Percentiles rank a stretch among this genome's conserved stretches.
Evolutionary conservation across 2,797 vertebrate species (phyloP).

Genomic region (Thunnus albacares): DNA sequence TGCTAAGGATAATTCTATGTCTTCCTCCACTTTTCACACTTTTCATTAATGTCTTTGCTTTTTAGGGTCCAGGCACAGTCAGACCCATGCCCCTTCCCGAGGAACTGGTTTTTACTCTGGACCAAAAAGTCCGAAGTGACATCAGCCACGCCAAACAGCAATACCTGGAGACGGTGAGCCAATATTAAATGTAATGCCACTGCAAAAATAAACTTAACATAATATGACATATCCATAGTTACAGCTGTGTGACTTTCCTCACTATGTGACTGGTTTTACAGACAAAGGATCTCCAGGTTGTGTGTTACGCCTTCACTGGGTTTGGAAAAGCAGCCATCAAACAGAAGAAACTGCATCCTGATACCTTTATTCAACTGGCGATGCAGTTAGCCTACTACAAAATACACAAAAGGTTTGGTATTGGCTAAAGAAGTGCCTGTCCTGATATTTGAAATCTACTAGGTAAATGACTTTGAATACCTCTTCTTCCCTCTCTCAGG

Average conservation of each 20-base stretch:
- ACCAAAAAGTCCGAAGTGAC: conserved; percentile 84
- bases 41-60: conserved; percentile 2
- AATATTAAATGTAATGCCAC: not conserved
- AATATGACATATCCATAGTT: not conserved
- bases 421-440: not conserved
- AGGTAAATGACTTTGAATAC: not conserved
- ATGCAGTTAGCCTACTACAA: conserved; percentile 94
- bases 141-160: conserved; percentile 88
- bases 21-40: conserved; percentile 8
- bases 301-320: conserved; percentile 89
- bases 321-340: conserved; percentile 94
- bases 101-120: conserved; percentile 93
- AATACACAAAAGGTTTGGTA: conserved; percentile 87
- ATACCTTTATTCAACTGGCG: conserved; percentile 95
- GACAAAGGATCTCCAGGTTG: conserved; percentile 89
- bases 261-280: conserved; percentile 68
- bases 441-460: not conserved
- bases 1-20: not conserved
- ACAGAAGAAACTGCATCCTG: conserved; percentile 92
- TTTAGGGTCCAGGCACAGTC: conserved; percentile 88
- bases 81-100: conserved; percentile 87
- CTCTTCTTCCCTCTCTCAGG: conserved; percentile 75
- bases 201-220: no score
- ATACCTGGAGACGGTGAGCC: conserved; percentile 87
- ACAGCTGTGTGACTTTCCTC: conserved; percentile 2